Evolutionary conservation across 2,113 vertebrate species (phyloP).

Genomic region (Hystrix brachyura): DNA sequence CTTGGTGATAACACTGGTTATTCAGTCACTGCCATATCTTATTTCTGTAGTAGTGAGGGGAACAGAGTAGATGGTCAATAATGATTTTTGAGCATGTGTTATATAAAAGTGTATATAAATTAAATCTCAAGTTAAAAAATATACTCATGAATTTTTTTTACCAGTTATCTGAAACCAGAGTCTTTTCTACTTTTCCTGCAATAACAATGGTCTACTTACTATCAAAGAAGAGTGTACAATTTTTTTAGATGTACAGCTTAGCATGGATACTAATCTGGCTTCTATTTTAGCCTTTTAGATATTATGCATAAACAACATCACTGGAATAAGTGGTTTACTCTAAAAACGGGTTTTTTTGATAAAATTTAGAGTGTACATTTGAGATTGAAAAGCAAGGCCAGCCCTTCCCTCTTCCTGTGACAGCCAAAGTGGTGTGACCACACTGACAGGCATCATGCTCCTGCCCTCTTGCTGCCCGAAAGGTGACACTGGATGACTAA

Average conservation of each 20-base stretch:
- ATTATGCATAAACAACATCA: background rate
- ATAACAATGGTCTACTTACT: background rate
- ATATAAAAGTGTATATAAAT: background rate
- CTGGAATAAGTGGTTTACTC: background rate
- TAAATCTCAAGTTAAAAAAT: constrained; percentile 51
- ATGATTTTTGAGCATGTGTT: background rate
- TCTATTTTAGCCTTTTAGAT: background rate
- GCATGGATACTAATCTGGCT: background rate
- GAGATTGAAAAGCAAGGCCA: background rate
- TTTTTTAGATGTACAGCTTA: background rate
- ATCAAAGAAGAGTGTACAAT: background rate
- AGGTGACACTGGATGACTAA: background rate
- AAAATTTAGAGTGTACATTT: background rate
- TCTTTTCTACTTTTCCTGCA: background rate
- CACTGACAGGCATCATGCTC: background rate
- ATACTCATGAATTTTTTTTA: background rate
- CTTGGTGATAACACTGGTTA: background rate
- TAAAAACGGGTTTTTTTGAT: background rate
- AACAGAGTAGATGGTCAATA: background rate
- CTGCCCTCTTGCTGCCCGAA: background rate
- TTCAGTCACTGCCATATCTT: background rate
- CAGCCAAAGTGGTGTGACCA: background rate
- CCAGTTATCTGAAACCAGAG: background rate
- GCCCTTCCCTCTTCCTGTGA: background rate
- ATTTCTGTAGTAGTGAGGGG: background rate